These are phyloP conservation scores for Hylyphantes graminicola DNA, from an alignment of 1,140 invertebrate genomes.

Conservation along the genomic window DNA sequence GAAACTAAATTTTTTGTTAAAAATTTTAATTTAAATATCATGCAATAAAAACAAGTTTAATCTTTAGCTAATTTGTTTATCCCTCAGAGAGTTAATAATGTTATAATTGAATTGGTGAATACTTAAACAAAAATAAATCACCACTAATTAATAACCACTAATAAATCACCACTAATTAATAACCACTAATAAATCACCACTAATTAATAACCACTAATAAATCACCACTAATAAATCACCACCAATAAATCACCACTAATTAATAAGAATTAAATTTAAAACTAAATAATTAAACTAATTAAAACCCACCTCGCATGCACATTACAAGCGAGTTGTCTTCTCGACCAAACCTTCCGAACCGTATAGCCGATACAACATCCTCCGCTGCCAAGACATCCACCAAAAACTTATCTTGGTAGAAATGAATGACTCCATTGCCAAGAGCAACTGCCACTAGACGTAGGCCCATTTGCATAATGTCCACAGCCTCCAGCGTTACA, in stretches of 20 bases:
- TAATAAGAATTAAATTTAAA: conserved; percentile 18
- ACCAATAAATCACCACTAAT: too few relatives aligned
- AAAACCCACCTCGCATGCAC: conserved; percentile 78
- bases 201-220: too few relatives aligned
- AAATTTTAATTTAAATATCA: too few relatives aligned
- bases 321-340: conserved; percentile 92
- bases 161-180: too few relatives aligned
- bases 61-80: too few relatives aligned
- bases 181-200: too few relatives aligned
- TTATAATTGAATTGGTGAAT: too few relatives aligned
- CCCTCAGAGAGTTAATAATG: too few relatives aligned
- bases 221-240: too few relatives aligned
- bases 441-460: conserved; percentile 80
- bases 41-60: too few relatives aligned
- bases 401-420: conserved; percentile 85
- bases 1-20: too few relatives aligned
- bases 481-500: conserved; percentile 80
- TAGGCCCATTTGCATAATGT: conserved; percentile 78
- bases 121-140: conserved; percentile 45
- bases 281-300: neutral
- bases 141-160: too few relatives aligned
- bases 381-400: conserved; percentile 81
- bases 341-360: conserved; percentile 90
- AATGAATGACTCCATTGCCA: conserved; percentile 75
- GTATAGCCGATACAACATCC: conserved; percentile 80